Conservation (phyloP, 2,888 invertebrate genomes). For the Rotaria sp. region DNA sequence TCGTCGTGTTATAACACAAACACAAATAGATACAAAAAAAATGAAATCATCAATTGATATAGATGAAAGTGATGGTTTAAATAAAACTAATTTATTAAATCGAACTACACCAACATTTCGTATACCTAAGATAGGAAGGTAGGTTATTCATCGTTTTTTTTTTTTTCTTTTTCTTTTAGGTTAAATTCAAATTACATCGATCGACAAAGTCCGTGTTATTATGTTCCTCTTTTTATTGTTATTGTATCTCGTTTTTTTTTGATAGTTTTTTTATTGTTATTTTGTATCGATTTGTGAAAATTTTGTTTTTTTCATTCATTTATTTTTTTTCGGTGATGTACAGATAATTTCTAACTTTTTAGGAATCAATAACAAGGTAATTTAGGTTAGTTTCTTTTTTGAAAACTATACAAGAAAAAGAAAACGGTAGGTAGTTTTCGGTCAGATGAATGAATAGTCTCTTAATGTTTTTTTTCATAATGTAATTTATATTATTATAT, state of each 20-base stretch:
- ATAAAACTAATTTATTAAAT: background rate
- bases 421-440: background rate
- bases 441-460: background rate
- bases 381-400: background rate
- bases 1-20: background rate
- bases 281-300: background rate
- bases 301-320: background rate
- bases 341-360: background rate
- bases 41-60: background rate
- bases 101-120: background rate
- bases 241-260: background rate
- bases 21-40: background rate
- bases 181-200: background rate
- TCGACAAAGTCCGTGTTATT: constrained; percentile 21
- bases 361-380: background rate
- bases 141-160: background rate
- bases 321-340: background rate
- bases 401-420: background rate
- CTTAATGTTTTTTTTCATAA: background rate
- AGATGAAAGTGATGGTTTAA: background rate
- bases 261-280: background rate
- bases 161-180: background rate
- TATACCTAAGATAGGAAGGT: constrained; percentile 27
- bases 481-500: background rate
- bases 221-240: background rate